phyloP scores from a whole-genome alignment of 2,113 vertebrate genomes.

The Ictalurus punctatus region DNA sequence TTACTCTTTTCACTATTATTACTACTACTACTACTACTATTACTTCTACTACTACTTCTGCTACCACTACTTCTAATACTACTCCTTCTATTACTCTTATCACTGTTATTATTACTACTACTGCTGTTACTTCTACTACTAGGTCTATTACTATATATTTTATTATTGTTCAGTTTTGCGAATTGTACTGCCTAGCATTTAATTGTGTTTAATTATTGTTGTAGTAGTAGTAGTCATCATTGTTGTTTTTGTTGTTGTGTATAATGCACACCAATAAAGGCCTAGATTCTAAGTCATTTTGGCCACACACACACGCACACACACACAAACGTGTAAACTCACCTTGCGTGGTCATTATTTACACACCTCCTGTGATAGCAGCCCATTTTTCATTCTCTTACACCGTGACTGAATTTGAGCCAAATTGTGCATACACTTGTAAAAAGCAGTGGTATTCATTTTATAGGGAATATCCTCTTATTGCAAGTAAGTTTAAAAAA shows the following conservation, averaged over 20 bases:
- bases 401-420: slow-evolving; percentile 2
- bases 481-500: background rate
- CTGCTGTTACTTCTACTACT: background rate
- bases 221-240: background rate
- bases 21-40: background rate
- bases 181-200: background rate
- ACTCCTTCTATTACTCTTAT: background rate
- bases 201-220: background rate
- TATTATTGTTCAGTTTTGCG: background rate
- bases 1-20: background rate
- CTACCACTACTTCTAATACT: background rate
- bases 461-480: background rate
- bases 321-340: background rate
- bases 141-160: background rate
- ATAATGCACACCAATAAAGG: background rate
- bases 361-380: slow-evolving; percentile 18
- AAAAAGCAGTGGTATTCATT: background rate
- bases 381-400: slow-evolving; percentile 28
- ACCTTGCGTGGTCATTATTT: slow-evolving; percentile 20
- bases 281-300: background rate
- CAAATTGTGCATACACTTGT: background rate
- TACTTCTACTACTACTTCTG: background rate
- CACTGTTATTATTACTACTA: background rate
- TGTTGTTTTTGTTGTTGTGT: background rate
- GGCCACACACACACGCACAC: slow-evolving; percentile 4